phyloP scores from a whole-genome alignment of 2,888 invertebrate species.

The Colostygia pectinataria region DNA sequence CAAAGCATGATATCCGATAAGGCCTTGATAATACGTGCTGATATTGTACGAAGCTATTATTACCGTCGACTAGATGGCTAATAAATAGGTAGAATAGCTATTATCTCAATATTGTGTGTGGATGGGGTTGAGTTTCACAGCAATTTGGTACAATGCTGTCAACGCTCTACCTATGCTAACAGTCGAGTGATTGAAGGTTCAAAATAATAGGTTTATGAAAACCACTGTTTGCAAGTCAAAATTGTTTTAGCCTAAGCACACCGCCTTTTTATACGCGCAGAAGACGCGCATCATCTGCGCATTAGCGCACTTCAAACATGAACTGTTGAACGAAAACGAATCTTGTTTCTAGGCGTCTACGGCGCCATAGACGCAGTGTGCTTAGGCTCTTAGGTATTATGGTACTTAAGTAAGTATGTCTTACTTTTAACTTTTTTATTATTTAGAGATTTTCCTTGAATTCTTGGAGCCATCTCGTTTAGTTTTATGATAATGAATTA shows the following conservation, averaged over 20 bases:
- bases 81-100: conserved; percentile 37
- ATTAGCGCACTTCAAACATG: too few relatives aligned
- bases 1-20: conserved; percentile 9
- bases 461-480: too few relatives aligned
- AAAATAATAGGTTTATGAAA: conserved; percentile 1
- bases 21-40: conserved; percentile 5
- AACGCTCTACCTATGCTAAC: conserved; percentile 39
- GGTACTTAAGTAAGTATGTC: too few relatives aligned
- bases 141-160: conserved; percentile 42
- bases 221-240: conserved; percentile 14
- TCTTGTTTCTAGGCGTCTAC: too few relatives aligned
- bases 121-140: conserved; percentile 45
- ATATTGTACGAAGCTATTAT: conserved; percentile 17
- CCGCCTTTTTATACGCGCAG: too few relatives aligned
- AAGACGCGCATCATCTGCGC: too few relatives aligned
- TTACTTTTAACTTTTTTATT: too few relatives aligned
- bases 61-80: conserved; percentile 32
- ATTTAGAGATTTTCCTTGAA: too few relatives aligned
- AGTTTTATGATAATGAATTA: too few relatives aligned
- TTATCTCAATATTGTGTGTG: conserved; percentile 40
- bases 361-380: too few relatives aligned
- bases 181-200: conserved; percentile 25
- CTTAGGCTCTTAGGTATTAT: too few relatives aligned
- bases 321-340: too few relatives aligned
- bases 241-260: background rate